Evolutionary conservation across 2,797 vertebrate genomes (phyloP), one percentile per base, ranked within the genome.

Genomic region (Pristis pectinata): DNA sequence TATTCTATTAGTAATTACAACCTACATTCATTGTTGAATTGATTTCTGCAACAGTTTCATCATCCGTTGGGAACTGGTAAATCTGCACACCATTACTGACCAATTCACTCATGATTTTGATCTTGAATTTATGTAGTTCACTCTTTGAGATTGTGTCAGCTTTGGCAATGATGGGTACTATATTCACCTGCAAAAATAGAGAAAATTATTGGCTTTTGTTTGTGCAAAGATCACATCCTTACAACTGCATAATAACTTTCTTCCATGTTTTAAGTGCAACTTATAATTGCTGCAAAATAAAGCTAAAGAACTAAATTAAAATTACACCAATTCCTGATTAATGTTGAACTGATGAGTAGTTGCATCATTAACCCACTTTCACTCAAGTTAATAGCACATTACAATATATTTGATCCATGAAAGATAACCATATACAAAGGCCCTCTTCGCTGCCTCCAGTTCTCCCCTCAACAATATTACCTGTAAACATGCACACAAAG

Each of bases 51-150:
- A 98, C 98, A 0, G 98, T 98, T 95, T 98, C 98, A 93, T 98
- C 98, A 1, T 98, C 98, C 0, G 97, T 98, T 0, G 98, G 98
- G 95, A 98, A 98, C 96, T 98, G 98, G 95, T 98, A 98, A 96
- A 98, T 98, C 96, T 98, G 98, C 64, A 98, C 98, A 0, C 98
- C 98, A 0, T 98, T 98, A 96, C 98, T 98, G 95, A 98, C 98
- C 82, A 98, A 96, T 95, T 98, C 98, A 0, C 98, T 98, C 98
- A 98, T 98, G 95, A 98, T 98, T 96, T 98, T 98, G 70, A 98
- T 98, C 96, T 98, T 98, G 97, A 98, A 98, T 95, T 98, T 98
- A 96, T 98, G 98, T 95, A 98, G 91, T 95, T 98, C 98, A 0
- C 98, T 98, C 95, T 98, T 98, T 7, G 98, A 97, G 19, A 98